Evolutionary conservation across 2,797 vertebrate genomes (phyloP).

Genomic region (Mus minutoides): DNA sequence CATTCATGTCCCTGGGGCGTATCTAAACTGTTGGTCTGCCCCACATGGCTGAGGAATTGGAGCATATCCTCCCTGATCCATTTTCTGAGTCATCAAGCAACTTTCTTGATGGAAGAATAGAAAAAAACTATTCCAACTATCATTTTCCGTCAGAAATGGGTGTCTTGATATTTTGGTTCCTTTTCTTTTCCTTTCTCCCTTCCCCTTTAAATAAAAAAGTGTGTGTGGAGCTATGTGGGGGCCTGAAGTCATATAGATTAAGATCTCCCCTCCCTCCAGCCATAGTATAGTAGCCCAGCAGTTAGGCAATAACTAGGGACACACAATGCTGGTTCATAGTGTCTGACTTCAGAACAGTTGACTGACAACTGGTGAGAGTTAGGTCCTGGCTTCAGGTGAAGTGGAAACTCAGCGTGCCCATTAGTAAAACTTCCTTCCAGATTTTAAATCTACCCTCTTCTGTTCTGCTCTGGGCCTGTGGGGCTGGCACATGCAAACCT

Average conservation of each 20-base stretch:
- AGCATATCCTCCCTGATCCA: not conserved
- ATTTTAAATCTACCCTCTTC: not conserved
- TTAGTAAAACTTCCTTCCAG: not conserved
- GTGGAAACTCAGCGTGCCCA: not conserved
- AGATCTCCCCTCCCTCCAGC: not conserved
- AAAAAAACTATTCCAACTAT: not conserved
- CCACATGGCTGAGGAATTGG: not conserved
- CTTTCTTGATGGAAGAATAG: constrained; percentile 7
- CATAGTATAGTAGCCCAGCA: not conserved
- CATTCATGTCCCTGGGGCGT: not conserved
- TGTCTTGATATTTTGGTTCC: not conserved
- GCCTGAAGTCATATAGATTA: not conserved
- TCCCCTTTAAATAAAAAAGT: not conserved
- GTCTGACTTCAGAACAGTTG: not conserved
- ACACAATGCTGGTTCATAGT: not conserved
- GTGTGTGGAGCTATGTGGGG: not conserved
- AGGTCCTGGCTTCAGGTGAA: not conserved
- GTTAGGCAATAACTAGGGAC: not conserved
- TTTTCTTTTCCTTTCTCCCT: not conserved
- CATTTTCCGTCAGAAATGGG: not conserved
- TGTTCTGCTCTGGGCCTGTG: not conserved
- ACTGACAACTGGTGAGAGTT: not conserved
- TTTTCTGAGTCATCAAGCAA: constrained; percentile 8
- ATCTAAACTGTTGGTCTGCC: not conserved
- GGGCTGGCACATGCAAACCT: not conserved